These are phyloP conservation scores for Portevinia maculata DNA, from an alignment of 2,888 invertebrate species.

Conservation along the genomic window DNA sequence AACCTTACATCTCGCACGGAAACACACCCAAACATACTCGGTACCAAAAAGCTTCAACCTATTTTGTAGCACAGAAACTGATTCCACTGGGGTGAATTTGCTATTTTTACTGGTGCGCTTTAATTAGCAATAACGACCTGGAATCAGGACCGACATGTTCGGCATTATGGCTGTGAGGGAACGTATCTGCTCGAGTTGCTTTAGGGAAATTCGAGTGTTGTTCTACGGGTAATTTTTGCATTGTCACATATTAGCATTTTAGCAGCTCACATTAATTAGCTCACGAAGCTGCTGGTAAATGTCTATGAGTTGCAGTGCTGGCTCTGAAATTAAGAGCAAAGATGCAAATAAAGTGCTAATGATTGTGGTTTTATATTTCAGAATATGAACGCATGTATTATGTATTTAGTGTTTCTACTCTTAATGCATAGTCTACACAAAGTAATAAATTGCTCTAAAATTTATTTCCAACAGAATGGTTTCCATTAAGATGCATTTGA, in stretches of 20 bases:
- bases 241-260: slow-evolving; percentile 23
- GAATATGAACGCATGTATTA: not conserved
- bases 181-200: slow-evolving; percentile 28
- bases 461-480: slow-evolving; percentile 7
- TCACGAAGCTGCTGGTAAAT: slow-evolving; percentile 6
- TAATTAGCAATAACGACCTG: slow-evolving; percentile 43
- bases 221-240: slow-evolving; percentile 37
- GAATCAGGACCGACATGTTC: slow-evolving; percentile 31
- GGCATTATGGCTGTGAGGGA: slow-evolving; percentile 26
- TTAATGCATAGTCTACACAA: not conserved
- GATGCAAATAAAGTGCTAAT: slow-evolving; percentile 13
- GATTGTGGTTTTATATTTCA: slow-evolving; percentile 25
- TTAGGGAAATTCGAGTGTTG: slow-evolving; percentile 23
- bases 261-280: slow-evolving; percentile 13
- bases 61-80: slow-evolving; percentile 32
- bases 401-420: not conserved
- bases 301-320: not conserved
- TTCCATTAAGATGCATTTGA: not conserved
- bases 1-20: slow-evolving; percentile 24
- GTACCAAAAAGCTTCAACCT: not conserved
- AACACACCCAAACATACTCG: slow-evolving; percentile 8
- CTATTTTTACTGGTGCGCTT: slow-evolving; percentile 39
- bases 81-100: slow-evolving; percentile 22
- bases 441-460: not conserved
- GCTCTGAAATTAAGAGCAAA: slow-evolving; percentile 5